Evolutionary conservation across 2,113 vertebrate genomes (phyloP), one percentile per base, ranked within the genome.

Genomic region (Fregata magnificens): DNA sequence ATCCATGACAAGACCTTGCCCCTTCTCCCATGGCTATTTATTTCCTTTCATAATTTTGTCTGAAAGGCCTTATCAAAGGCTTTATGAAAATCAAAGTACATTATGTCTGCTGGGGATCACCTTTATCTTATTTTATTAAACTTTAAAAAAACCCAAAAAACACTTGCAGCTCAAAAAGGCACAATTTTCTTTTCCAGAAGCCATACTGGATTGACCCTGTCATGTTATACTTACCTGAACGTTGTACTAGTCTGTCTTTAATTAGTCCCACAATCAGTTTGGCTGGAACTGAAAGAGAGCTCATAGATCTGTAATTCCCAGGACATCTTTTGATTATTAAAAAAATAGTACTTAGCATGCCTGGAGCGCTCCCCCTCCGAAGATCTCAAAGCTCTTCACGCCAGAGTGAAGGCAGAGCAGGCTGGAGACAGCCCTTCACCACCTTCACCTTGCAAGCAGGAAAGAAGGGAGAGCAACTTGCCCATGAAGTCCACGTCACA

Each of bases 81-180:
- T 93, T 95, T 90, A 87, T 91, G 74, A 95, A 97, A 95, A 97
- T 94, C 94, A 86, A 95, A 95, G 93, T 82, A 59, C 59, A 32
- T 83, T 81, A 71, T 82, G 87, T 92, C 93, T 95, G n/a, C 67
- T 93, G 79, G 89, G 89, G 71, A 96, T 93, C 96, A 95, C 71
- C 93, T 91, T 93, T 96, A 95, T 88, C 87, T 93, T 91, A 79
- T 86, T 96, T 96, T 97, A 97, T 95, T 97, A 96, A 94, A 93
- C 45, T 77, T 52, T 9, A 42, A 85, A 62, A 9, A 73, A 89
- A 88, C 4, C 18, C 45, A 47, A 38, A n/a, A 17, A 50, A 82
- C 73, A 80, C 86, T 77, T 65, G 10, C n/a, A 56, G 38, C 81
- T 90, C 70, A 66, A 72, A 95, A 94, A 88, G 74, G 59, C 71